phyloP scores from a whole-genome alignment of 2,888 invertebrate genomes.

The Morpho achilles region DNA sequence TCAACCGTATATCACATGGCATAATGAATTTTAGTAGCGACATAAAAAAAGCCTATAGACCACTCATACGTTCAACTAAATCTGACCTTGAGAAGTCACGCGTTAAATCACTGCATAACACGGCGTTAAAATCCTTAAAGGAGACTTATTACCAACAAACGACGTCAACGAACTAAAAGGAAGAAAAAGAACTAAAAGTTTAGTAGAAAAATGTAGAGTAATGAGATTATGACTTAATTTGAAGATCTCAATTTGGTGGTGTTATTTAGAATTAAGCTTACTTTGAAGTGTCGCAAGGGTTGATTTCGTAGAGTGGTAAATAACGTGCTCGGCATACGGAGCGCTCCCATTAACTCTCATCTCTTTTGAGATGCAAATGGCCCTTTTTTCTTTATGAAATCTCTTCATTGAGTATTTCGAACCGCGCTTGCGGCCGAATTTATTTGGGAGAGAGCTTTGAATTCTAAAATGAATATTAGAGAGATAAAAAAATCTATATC shows the following conservation, averaged over 20 bases:
- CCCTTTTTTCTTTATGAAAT: constrained; percentile 65
- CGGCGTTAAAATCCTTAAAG: no score
- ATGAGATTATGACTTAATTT: constrained; percentile 6
- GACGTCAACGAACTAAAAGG: no score
- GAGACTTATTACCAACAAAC: no score
- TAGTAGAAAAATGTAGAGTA: no score
- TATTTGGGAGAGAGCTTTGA: constrained; percentile 43
- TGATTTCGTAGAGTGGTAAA: constrained; percentile 55
- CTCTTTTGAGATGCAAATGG: constrained; percentile 76
- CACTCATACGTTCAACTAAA: no score
- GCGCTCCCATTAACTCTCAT: constrained; percentile 65
- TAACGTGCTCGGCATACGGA: constrained; percentile 68
- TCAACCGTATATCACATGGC: no score
- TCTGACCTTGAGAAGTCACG: no score
- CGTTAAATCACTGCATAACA: no score
- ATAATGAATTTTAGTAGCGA: no score
- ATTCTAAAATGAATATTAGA: constrained; percentile 42
- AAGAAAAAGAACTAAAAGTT: no score
- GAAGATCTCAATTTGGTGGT: constrained; percentile 20
- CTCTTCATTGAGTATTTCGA: constrained; percentile 73
- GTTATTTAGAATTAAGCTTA: constrained; percentile 36
- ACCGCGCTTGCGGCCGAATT: constrained; percentile 59
- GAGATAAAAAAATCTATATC: constrained; percentile 15
- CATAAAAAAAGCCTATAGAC: no score
- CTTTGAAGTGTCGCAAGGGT: constrained; percentile 60